A percentile compares a stretch with the other conserved stretches of the same genome.
Evolutionary conservation across 2,797 vertebrate species (phyloP).

Genomic region (Dryobates pubescens): DNA sequence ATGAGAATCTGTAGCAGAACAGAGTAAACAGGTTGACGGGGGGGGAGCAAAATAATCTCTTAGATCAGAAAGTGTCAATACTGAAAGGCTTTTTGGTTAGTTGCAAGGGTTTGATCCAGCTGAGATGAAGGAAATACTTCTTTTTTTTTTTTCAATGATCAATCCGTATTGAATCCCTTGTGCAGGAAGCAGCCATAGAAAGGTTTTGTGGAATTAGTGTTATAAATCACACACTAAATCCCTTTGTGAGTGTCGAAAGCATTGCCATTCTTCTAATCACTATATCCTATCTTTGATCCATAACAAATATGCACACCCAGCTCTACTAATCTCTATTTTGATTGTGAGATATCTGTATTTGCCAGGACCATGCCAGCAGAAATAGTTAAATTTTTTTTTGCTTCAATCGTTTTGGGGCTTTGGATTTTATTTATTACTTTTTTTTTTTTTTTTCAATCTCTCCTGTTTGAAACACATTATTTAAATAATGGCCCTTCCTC

Average conservation of each 20-base stretch:
- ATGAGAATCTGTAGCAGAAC: not conserved
- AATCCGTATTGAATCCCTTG: constrained; percentile 30
- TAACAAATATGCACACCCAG: constrained; percentile 58
- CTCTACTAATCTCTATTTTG: constrained; percentile 14
- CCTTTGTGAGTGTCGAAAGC: not conserved
- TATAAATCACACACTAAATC: constrained; percentile 19
- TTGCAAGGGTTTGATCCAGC: not conserved
- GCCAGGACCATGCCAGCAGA: not conserved
- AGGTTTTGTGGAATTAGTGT: constrained; percentile 53
- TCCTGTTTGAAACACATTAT: constrained; percentile 32
- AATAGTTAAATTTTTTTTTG: constrained; percentile 53
- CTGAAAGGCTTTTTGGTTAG: not conserved
- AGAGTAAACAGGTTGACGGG: not conserved
- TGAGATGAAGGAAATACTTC: constrained; percentile 4
- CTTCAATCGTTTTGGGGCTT: constrained; percentile 1
- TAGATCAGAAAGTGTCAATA: constrained; percentile 12
- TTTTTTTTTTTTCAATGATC: not conserved
- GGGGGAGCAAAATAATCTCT: not conserved
- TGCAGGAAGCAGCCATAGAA: constrained; percentile 41
- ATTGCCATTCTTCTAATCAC: constrained; percentile 48
- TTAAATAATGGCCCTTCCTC: constrained; percentile 32
- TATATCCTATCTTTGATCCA: constrained; percentile 23
- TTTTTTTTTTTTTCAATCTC: not conserved
- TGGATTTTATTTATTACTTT: not conserved
- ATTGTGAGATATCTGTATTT: not conserved